phyloP scores from a whole-genome alignment of 53 echinoderm and acorn worm species.

The Patiria pectinifera region DNA sequence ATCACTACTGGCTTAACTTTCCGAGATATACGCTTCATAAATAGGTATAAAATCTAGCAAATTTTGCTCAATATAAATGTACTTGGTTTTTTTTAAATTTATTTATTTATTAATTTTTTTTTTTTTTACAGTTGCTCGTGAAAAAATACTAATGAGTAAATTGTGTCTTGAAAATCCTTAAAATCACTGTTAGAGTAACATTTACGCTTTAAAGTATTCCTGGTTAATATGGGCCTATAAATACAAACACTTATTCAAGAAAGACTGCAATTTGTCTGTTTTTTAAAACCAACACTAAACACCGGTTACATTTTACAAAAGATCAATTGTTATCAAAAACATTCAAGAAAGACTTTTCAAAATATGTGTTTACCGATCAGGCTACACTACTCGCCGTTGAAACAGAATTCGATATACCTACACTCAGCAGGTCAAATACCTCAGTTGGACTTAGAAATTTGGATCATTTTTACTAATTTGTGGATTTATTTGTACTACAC shows the following conservation, averaged over 20 bases:
- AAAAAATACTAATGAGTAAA: conserved; percentile 10
- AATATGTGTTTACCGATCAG: neutral
- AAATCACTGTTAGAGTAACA: neutral
- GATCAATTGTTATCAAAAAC: neutral
- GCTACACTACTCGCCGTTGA: neutral
- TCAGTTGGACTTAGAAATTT: no score
- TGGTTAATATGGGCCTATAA: neutral
- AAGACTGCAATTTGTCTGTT: conserved; percentile 3
- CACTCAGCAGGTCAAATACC: no score
- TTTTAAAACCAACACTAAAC: neutral
- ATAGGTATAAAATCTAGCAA: conserved; percentile 11
- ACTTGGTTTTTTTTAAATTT: neutral
- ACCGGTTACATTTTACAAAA: neutral
- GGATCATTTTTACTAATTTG: no score
- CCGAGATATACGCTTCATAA: neutral
- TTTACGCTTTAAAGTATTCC: neutral
- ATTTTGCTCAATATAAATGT: neutral
- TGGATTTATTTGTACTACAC: neutral
- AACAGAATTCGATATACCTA: neutral
- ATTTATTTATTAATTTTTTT: no score
- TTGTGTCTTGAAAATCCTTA: neutral
- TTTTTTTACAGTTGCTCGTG: conserved; percentile 13
- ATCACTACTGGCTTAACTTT: neutral
- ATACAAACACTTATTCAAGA: neutral
- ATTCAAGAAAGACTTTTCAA: conserved; percentile 1